phyloP scores from a whole-genome alignment of 2,113 vertebrate genomes.

The Chinchilla lanigera region DNA sequence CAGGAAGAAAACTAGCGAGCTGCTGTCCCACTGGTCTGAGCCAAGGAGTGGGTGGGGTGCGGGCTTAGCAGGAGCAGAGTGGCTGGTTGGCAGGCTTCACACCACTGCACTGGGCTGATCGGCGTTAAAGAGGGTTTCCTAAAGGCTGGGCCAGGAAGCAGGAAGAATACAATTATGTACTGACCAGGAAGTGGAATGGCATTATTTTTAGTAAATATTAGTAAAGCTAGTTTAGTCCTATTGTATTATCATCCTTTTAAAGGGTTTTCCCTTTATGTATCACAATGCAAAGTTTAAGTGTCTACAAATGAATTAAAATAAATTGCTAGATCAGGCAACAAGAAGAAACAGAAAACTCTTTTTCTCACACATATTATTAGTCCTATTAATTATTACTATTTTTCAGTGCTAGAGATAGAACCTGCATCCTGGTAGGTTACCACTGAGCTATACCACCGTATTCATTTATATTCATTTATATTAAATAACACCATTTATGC shows the following conservation, averaged over 20 bases:
- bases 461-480: neutral
- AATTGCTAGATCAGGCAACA: neutral
- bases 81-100: neutral
- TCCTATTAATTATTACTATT: neutral
- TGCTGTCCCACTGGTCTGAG: neutral
- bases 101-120: neutral
- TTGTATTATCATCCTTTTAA: neutral
- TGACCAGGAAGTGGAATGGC: neutral
- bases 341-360: neutral
- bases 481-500: neutral
- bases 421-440: neutral
- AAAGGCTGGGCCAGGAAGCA: neutral
- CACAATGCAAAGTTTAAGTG: constrained; percentile 30
- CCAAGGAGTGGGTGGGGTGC: neutral
- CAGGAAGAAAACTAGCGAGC: neutral
- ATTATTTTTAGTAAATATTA: neutral
- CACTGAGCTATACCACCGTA: too few species aligned
- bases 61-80: neutral
- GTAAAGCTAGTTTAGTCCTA: neutral
- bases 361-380: neutral
- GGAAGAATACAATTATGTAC: neutral
- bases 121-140: neutral
- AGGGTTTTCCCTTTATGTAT: neutral
- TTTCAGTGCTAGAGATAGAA: neutral
- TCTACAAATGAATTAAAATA: neutral